These are phyloP conservation scores for Stenodema calcarata DNA, from an alignment of 2,888 invertebrate genomes.

Conservation along the genomic window DNA sequence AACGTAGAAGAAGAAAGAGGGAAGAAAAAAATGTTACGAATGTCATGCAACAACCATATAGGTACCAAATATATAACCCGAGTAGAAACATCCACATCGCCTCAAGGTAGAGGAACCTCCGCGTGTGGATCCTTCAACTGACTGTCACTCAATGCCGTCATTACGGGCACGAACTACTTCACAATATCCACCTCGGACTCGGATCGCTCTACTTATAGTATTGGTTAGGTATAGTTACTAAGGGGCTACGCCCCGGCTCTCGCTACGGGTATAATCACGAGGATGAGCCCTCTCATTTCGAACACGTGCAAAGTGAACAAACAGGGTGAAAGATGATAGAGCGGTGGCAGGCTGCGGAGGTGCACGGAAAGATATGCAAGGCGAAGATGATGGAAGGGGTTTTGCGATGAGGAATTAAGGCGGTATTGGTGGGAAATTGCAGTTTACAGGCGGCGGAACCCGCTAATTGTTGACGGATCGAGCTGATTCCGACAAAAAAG, in stretches of 20 bases:
- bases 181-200: constrained; percentile 18
- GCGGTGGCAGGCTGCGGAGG: not conserved
- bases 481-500: no score
- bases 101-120: not conserved
- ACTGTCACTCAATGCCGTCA: constrained; percentile 46
- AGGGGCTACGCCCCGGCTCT: not conserved
- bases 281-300: not conserved
- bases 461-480: not conserved
- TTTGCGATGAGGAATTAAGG: not conserved
- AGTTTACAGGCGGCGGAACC: not conserved
- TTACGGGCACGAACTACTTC: constrained; percentile 48
- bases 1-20: not conserved
- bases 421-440: not conserved
- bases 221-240: not conserved
- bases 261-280: not conserved
- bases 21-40: constrained; percentile 31
- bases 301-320: constrained; percentile 11
- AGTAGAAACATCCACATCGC: not conserved
- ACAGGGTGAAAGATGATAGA: not conserved
- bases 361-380: not conserved
- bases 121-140: constrained; percentile 44
- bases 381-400: not conserved
- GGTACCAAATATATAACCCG: constrained; percentile 33
- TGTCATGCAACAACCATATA: constrained; percentile 47
- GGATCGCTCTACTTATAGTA: not conserved